These are phyloP conservation scores for Pilophorus perplexus DNA, from an alignment of 2,888 invertebrate genomes.

Conservation along the genomic window DNA sequence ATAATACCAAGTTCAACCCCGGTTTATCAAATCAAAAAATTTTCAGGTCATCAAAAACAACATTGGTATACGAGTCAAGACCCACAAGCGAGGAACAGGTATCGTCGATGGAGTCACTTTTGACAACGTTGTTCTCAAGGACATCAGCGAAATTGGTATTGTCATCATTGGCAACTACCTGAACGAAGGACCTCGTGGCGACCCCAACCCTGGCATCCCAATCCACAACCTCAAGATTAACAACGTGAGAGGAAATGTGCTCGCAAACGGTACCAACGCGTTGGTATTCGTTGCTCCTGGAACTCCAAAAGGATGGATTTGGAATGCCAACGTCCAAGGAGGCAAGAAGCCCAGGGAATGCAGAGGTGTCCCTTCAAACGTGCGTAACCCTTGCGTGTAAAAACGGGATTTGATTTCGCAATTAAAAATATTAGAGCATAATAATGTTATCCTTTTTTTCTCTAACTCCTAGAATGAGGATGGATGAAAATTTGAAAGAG, in stretches of 20 bases:
- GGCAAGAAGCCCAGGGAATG: background rate
- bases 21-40: too few species aligned
- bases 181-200: background rate
- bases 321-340: background rate
- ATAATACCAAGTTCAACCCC: too few species aligned
- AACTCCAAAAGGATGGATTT: constrained; percentile 2
- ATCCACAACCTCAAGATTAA: background rate
- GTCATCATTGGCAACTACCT: constrained; percentile 23
- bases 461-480: too few species aligned
- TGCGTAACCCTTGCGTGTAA: constrained; percentile 11
- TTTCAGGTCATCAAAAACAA: background rate
- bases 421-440: too few species aligned
- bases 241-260: constrained; percentile 15
- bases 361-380: background rate
- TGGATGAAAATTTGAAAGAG: too few species aligned
- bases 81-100: background rate
- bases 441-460: too few species aligned
- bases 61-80: constrained; percentile 10
- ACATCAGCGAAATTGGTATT: constrained; percentile 1
- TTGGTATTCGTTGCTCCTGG: background rate
- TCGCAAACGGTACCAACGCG: constrained; percentile 9
- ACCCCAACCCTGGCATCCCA: background rate
- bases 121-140: constrained; percentile 1
- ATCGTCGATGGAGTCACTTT: background rate
- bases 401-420: background rate